Base-by-base conservation (phyloP, 2,797 vertebrate genomes). In the Spinibarbus caldwelli region DNA sequence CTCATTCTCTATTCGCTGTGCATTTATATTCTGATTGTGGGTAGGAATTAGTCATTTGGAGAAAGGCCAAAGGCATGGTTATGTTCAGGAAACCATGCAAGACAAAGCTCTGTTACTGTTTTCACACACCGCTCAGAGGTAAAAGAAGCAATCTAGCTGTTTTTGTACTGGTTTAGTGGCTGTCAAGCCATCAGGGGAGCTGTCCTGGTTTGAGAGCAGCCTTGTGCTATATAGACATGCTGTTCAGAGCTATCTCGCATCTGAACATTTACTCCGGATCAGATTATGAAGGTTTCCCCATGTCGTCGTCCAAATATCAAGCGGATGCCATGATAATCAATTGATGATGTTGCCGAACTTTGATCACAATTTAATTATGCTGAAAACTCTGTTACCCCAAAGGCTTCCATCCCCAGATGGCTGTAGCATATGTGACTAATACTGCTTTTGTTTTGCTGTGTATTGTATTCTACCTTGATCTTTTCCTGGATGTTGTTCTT, bases 101-200 rank as follows among this genome's bases (percentile, higher is more conserved):
- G 88, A 87, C 87, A 91, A 91, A 90, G 85, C 89, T 85, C 68
- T 83, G 66, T 82, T 87, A 90, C 93, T 90, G 92, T 86, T 85
- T 86, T 84, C 84, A 90, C 90, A 92, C 89, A 85, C 89, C 91
- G 83, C 89, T 89, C 80, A 86, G 85, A 93, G 91, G 93, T 92
- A 92, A 87, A 87, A 77, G 83, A 86, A 91, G 71, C 49, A 79
- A 87, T 86, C 88, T 29, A 86, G 68, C 75, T 84, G 82, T 86
- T 88, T 85, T 80, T 77, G 88, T 29, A 72, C 75, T 86, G 79
- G 79, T 88, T 85, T 62, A 76, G 79, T n/a, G 81, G 43, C 52
- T 86, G 82, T 78, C 87, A 90, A 89, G 87, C 88, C 85, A 86
- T 90, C 84, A 68, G 85, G 92, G 89, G 91, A 92, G 84, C 87